Evolutionary conservation across 2,113 vertebrate genomes (phyloP), one percentile per base, ranked within the genome.

Genomic region (Dipodomys spectabilis): DNA sequence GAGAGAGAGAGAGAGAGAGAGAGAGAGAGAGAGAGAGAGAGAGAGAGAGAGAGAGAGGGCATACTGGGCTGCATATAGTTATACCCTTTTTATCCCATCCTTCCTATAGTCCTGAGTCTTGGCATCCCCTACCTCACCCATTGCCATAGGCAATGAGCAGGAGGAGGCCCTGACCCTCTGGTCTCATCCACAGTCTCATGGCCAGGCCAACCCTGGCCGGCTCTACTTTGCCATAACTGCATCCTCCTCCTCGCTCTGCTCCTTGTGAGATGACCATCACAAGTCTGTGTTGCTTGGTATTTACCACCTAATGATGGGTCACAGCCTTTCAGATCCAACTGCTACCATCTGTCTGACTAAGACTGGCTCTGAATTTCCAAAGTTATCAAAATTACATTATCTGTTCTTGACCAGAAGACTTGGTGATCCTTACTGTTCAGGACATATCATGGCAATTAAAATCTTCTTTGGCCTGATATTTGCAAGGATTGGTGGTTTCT

Each of bases 381-480:
- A 68, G 45, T 83, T 49, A 18, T 73, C 30, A 60, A 67, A 86
- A 49, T 30, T 11, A 19, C 57, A 74, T 91, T 78, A 89, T 88
- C 93, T 45, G 16, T 57, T 62, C 25, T 57, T 84, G 73, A 84
- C 44, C 81, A n/a, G 25, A 82, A 32, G 12, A 16, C 32, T 30
- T 25, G 13, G 15, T 93, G 88, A 88, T 71, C 74, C 12, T 86
- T 90, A 35, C 84, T 64, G 80, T 87, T 67, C 92, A 82, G 53
- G 69, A 95, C 95, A 95, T 62, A 65, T 39, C 64, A 19, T 0
- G 1, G 25, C 25, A 53, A 91, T 85, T 88, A 93, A 87, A 92
- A 10, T 3, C 85, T 19, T 1, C 0, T 67, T 67, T 45, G 49
- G 23, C 13, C n/a, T 88, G 82, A 11, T 90, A 74, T 79, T 82